Percentiles rank a stretch among this genome's conserved stretches.
Evolutionary conservation across 2,797 vertebrate genomes (phyloP).

Genomic region (Malacoraja senta): DNA sequence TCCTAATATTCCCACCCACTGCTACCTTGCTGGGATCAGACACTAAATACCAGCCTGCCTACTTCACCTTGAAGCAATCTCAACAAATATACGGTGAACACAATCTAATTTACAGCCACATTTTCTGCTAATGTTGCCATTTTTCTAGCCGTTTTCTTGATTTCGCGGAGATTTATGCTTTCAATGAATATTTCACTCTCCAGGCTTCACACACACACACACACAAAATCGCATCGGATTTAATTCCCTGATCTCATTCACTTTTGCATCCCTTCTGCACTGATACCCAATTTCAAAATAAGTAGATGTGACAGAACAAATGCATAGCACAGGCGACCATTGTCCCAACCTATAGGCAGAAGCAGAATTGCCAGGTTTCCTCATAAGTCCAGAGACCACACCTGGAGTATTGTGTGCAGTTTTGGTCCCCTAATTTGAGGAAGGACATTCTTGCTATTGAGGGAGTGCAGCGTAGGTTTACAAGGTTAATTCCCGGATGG

Average conservation of each 20-base stretch:
- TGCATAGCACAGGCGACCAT: too few relatives aligned
- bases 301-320: not conserved
- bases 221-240: not conserved
- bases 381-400: not conserved
- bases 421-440: too few relatives aligned
- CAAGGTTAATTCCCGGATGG: too few relatives aligned
- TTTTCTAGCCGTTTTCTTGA: not conserved
- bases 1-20: not conserved
- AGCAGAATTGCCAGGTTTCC: not conserved
- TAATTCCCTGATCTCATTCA: slow-evolving; percentile 3
- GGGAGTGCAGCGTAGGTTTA: too few relatives aligned
- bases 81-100: not conserved
- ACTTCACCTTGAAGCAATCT: slow-evolving; percentile 10
- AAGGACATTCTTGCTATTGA: too few relatives aligned
- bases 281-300: not conserved
- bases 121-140: not conserved
- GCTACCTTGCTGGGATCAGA: not conserved
- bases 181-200: not conserved
- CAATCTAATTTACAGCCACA: slow-evolving; percentile 31
- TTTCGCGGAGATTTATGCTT: not conserved
- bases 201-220: not conserved
- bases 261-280: not conserved
- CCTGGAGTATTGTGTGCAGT: too few relatives aligned
- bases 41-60: not conserved
- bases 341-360: not conserved